These are phyloP conservation scores for mouse (Mus musculus) DNA, from an alignment of 2,113 vertebrate species.

Conservation along the genomic window DNA sequence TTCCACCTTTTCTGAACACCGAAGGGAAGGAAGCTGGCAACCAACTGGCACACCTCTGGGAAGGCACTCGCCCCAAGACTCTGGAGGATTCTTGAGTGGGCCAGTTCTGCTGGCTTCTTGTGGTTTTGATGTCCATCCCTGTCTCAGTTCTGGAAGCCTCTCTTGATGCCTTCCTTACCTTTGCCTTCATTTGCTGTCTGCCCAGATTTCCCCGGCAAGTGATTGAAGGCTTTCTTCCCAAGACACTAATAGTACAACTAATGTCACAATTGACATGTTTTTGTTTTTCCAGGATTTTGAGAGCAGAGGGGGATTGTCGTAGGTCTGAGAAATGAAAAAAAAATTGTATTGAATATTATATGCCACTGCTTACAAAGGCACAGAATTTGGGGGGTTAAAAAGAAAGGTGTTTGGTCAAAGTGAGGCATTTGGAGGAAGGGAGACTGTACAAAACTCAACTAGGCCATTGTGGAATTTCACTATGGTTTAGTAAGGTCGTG, in stretches of 20 bases:
- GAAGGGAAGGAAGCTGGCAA: neutral
- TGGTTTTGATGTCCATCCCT: neutral
- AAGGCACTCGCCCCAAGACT: neutral
- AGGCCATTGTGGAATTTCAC: accelerated
- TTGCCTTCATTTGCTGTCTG: neutral
- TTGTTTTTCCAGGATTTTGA: constrained; percentile 14
- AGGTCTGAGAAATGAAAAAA: neutral
- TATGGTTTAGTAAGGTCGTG: neutral
- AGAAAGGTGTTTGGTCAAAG: neutral
- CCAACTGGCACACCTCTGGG: neutral
- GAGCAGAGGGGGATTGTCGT: neutral
- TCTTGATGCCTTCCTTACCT: neutral
- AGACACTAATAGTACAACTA: neutral
- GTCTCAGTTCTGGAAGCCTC: neutral
- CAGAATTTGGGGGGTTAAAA: neutral
- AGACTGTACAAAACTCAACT: neutral
- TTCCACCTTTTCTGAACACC: constrained; percentile 3
- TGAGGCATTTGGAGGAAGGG: neutral
- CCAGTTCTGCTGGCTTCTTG: neutral
- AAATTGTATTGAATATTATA: neutral
- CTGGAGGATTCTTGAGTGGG: neutral
- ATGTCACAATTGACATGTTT: neutral
- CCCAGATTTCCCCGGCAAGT: neutral
- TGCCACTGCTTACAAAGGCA: neutral
- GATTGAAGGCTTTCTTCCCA: neutral